Conservation (phyloP, 2,888 invertebrate genomes). For the Hypomecis atomaria region DNA sequence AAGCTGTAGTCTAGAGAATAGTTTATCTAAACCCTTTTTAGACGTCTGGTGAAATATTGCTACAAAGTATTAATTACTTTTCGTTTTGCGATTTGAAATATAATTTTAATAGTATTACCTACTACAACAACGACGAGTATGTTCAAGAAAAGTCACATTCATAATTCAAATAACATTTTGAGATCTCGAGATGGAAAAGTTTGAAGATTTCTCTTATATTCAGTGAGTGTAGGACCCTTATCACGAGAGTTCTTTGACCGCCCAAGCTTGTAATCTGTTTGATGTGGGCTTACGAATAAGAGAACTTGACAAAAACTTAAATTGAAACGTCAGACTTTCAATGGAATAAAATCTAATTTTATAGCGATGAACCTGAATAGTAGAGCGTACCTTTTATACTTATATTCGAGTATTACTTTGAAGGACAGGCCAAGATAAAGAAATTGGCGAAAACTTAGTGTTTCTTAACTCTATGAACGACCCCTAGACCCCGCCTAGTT, state of each 20-base stretch:
- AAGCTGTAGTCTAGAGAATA: no score
- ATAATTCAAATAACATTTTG: neutral
- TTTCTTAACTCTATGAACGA: no score
- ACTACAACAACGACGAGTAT: neutral
- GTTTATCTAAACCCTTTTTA: no score
- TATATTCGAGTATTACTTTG: no score
- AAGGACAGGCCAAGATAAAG: no score
- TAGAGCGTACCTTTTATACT: no score
- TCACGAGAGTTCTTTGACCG: conserved; percentile 9
- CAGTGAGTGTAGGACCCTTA: conserved; percentile 5
- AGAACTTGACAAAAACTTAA: conserved; percentile 2
- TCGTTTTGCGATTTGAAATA: no score
- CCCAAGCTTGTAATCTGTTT: conserved; percentile 31
- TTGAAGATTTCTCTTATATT: conserved; percentile 1
- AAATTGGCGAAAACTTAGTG: no score
- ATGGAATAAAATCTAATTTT: neutral
- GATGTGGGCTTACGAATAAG: conserved; percentile 16
- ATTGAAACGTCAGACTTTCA: conserved; percentile 6
- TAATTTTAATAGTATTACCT: no score
- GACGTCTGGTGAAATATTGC: no score
- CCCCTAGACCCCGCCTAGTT: no score
- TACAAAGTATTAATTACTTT: no score
- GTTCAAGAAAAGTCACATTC: neutral
- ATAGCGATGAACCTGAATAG: neutral
- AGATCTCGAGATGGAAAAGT: neutral